phyloP scores from a whole-genome alignment of 2,888 invertebrate genomes.

The Dynastes grantii region DNA sequence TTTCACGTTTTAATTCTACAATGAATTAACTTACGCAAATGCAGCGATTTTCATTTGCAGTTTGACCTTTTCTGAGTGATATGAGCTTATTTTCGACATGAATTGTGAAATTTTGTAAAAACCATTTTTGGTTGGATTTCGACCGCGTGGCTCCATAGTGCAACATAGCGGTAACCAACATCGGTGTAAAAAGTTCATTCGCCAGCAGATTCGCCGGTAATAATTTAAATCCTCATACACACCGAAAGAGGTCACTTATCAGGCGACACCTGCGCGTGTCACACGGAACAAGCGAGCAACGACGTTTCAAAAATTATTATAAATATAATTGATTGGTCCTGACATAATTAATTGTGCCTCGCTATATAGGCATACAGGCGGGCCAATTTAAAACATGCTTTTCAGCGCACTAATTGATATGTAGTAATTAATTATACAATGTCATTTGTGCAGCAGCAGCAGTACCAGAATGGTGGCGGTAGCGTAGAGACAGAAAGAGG shows the following conservation, averaged over 20 bases:
- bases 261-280: slow-evolving; percentile 64
- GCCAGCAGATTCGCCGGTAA: slow-evolving; percentile 9
- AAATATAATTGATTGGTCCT: slow-evolving; percentile 67
- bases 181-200: too few relatives aligned
- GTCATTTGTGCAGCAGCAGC: slow-evolving; percentile 62
- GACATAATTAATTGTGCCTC: slow-evolving; percentile 66
- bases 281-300: slow-evolving; percentile 57
- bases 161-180: too few relatives aligned
- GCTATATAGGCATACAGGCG: slow-evolving; percentile 41
- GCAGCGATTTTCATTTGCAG: too few relatives aligned
- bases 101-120: too few relatives aligned
- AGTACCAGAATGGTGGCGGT: slow-evolving; percentile 51
- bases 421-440: slow-evolving; percentile 67
- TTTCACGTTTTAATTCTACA: too few relatives aligned
- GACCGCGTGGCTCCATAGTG: too few relatives aligned
- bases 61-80: too few relatives aligned
- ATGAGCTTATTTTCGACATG: too few relatives aligned
- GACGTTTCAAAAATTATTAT: slow-evolving; percentile 62
- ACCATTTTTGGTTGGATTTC: too few relatives aligned
- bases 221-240: slow-evolving; percentile 35
- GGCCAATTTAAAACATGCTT: slow-evolving; percentile 66
- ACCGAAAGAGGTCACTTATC: slow-evolving; percentile 58
- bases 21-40: too few relatives aligned
- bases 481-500: neutral
- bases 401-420: slow-evolving; percentile 67